Base-by-base conservation (phyloP, 2,888 invertebrate genomes). In the Dorcus hopei region DNA sequence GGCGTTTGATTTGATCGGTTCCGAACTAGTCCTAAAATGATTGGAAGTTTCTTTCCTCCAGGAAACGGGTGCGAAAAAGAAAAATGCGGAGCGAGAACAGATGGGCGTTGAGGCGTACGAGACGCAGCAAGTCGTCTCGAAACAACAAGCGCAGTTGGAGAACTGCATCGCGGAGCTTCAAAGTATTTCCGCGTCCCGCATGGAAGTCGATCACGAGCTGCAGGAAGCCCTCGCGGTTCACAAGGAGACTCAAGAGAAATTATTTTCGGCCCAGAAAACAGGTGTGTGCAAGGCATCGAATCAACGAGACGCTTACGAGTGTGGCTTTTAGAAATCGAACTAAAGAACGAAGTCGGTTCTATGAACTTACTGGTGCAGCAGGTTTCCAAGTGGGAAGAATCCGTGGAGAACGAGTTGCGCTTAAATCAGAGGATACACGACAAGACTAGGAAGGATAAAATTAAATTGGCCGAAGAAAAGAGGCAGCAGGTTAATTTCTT, bases 381-480 rank as follows among this genome's bases (percentile, higher is more conserved):
- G 70, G 80, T 89, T 69, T 79, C 81, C 14, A 69, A 81, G 48
- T 88, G 87, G 85, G 85, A 87, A 60, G 79, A 81, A 9, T 86
- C 87, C 68, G 81, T 88, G 0, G 84, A 86, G 58, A 82, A 84
- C 0, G 84, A 85, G 59, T 74, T 89, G 53, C 80, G 81, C 1
- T 80, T 88, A 67, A 87, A 85, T 57, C 84, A 87, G 69, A 81
- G 86, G 63, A 82, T 87, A 70, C 84, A 86, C 0, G 85, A 86
- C 66, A 88, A 88, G 76, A 84, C 85, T 70, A 78, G 80, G 45
- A 77, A 79, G 8, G 84, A 87, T 68, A 85, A 85, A 69, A 72
- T 76, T 16, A 76, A 78, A 16, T 72, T 85, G 26, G 80, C 82
- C 0, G 80, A 82, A 43, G 85, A 87, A 68, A 86, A 87, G 69